Evolutionary conservation across 2,888 invertebrate species (phyloP).

Genomic region (Cremastobaeus sp.): DNA sequence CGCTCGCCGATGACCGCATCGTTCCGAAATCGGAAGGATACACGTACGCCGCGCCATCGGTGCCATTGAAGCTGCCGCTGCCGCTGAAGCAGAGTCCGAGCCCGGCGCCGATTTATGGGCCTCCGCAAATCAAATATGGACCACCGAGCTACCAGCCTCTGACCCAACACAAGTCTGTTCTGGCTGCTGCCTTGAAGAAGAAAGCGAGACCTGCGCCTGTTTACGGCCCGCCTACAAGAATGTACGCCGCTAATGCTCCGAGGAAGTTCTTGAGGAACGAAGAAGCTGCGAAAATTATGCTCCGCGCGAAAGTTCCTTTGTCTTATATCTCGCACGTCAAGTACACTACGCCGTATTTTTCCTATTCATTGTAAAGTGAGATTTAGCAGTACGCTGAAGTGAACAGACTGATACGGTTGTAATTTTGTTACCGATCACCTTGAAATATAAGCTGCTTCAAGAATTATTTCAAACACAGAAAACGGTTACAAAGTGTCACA

Average conservation of each 20-base stretch:
- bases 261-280: conserved; percentile 19
- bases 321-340: conserved; percentile 57
- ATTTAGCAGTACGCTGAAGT: too few species aligned
- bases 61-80: conserved; percentile 23
- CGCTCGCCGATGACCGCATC: background rate
- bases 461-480: too few species aligned
- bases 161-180: background rate
- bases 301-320: conserved; percentile 43
- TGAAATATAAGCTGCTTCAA: too few species aligned
- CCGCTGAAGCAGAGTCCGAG: background rate
- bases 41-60: conserved; percentile 15
- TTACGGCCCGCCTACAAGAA: conserved; percentile 25
- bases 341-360: conserved; percentile 50
- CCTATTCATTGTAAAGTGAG: conserved; percentile 52
- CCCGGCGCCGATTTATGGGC: conserved; percentile 22
- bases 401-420: too few species aligned
- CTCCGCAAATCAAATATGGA: conserved; percentile 24
- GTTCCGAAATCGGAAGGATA: conserved; percentile 10
- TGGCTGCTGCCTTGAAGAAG: conserved; percentile 13
- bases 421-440: too few species aligned
- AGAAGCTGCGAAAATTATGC: conserved; percentile 41
- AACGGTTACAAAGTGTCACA: too few species aligned
- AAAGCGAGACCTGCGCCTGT: conserved; percentile 10
- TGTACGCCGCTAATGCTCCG: conserved; percentile 26
- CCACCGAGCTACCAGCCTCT: conserved; percentile 5